phyloP scores from a whole-genome alignment of 2,888 invertebrate genomes.

The Dinocampus coccinellae region DNA sequence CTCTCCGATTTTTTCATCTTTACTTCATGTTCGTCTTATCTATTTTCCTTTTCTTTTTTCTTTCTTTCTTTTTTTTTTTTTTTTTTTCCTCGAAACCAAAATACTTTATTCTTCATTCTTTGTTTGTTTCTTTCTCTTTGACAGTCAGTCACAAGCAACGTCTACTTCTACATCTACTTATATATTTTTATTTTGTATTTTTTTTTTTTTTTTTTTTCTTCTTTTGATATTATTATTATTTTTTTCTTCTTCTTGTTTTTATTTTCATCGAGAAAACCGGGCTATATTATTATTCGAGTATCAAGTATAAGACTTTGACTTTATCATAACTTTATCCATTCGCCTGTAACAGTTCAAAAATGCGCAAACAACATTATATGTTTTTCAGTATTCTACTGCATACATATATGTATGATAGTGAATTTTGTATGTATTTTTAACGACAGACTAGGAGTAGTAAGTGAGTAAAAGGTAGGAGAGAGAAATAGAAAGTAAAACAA shows the following conservation, averaged over 20 bases:
- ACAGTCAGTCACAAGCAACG: not conserved
- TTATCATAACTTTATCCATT: not conserved
- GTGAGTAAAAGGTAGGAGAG: not conserved
- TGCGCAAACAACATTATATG: not conserved
- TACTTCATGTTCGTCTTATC: conserved; percentile 31
- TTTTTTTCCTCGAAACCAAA: not conserved
- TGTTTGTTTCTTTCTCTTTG: not conserved
- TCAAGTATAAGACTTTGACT: not conserved
- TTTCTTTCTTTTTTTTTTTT: not conserved
- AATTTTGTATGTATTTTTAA: not conserved
- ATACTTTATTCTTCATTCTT: not conserved
- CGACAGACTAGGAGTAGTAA: not conserved
- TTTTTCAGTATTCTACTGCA: not conserved
- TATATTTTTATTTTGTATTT: too few relatives aligned
- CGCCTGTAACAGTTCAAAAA: not conserved
- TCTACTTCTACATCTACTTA: not conserved
- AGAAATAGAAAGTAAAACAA: too few relatives aligned
- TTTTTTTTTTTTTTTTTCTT: too few relatives aligned
- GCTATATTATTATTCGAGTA: not conserved
- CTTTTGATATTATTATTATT: not conserved
- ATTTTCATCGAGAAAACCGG: not conserved
- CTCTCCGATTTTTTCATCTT: too few relatives aligned
- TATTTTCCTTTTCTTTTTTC: conserved; percentile 18
- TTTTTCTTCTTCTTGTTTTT: not conserved
- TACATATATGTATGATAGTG: not conserved